Evolutionary conservation across 2,888 invertebrate species (phyloP).

Genomic region (Agrenia bidenticulata): DNA sequence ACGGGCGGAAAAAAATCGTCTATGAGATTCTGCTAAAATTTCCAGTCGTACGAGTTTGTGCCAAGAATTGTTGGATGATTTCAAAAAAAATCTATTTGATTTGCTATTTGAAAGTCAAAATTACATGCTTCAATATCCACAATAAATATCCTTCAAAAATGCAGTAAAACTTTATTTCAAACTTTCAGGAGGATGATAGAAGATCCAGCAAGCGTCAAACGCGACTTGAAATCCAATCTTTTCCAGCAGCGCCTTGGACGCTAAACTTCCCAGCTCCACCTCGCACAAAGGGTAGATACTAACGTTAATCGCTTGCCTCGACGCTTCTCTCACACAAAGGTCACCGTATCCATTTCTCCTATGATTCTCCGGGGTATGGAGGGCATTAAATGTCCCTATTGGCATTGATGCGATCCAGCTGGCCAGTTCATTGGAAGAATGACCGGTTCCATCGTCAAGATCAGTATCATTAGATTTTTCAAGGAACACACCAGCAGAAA

Average conservation of each 20-base stretch:
- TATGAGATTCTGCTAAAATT: not conserved
- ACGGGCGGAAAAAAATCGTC: not conserved
- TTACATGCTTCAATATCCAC: too few species aligned
- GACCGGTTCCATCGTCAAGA: too few species aligned
- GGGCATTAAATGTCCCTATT: conserved; percentile 24
- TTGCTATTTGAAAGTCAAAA: too few species aligned
- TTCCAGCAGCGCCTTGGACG: conserved; percentile 24
- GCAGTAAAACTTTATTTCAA: too few species aligned
- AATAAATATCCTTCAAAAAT: too few species aligned
- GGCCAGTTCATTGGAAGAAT: not conserved
- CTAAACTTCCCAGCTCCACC: conserved; percentile 15
- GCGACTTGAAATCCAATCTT: conserved; percentile 23
- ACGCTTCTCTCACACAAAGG: conserved; percentile 16
- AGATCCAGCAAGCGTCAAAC: conserved; percentile 31
- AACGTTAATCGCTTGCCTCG: not conserved
- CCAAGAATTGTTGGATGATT: too few species aligned
- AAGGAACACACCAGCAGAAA: not conserved
- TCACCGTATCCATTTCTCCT: conserved; percentile 29
- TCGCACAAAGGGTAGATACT: conserved; percentile 25
- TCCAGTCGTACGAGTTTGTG: too few species aligned
- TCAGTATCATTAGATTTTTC: too few species aligned
- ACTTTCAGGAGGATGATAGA: too few species aligned
- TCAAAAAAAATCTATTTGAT: too few species aligned
- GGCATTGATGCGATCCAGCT: conserved; percentile 23
- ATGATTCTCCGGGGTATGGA: conserved; percentile 19